Conservation (phyloP, 2,797 vertebrate genomes). For the Sebastes kiyomatsui region DNA sequence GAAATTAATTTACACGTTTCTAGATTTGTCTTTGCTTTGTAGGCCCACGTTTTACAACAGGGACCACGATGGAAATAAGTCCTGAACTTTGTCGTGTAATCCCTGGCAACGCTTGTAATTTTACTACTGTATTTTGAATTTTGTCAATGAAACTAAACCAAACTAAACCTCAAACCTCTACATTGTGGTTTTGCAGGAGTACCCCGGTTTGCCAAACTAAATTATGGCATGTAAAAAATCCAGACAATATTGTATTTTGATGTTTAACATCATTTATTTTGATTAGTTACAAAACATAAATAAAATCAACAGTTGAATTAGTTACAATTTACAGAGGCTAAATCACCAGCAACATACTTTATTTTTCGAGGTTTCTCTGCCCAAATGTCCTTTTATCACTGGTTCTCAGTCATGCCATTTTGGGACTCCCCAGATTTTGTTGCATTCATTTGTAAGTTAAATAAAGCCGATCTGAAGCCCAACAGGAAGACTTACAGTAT, state of each 20-base stretch:
- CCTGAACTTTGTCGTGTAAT: neutral
- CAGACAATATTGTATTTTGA: constrained; percentile 38
- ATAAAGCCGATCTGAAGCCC: constrained; percentile 20
- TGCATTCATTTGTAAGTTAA: constrained; percentile 27
- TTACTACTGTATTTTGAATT: neutral
- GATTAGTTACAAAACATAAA: constrained; percentile 90
- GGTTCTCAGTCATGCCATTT: constrained; percentile 71
- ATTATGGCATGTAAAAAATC: neutral
- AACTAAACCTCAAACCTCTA: neutral
- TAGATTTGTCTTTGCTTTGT: neutral
- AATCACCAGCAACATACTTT: constrained; percentile 79
- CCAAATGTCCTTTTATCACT: constrained; percentile 66
- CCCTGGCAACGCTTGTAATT: neutral
- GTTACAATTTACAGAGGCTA: constrained; percentile 84
- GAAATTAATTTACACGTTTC: neutral
- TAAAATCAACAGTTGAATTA: constrained; percentile 86
- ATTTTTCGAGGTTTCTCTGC: constrained; percentile 61
- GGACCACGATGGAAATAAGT: neutral
- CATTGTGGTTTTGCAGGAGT: neutral
- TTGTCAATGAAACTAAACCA: neutral
- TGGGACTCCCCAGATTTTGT: constrained; percentile 61
- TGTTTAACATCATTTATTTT: constrained; percentile 85
- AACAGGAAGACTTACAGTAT: constrained; percentile 1
- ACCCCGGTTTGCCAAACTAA: neutral
- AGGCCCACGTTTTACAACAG: neutral